A percentile compares a stretch with the other conserved stretches of the same genome.
phyloP scores from a whole-genome alignment of 2,113 vertebrate genomes.

The Theristicus caerulescens region DNA sequence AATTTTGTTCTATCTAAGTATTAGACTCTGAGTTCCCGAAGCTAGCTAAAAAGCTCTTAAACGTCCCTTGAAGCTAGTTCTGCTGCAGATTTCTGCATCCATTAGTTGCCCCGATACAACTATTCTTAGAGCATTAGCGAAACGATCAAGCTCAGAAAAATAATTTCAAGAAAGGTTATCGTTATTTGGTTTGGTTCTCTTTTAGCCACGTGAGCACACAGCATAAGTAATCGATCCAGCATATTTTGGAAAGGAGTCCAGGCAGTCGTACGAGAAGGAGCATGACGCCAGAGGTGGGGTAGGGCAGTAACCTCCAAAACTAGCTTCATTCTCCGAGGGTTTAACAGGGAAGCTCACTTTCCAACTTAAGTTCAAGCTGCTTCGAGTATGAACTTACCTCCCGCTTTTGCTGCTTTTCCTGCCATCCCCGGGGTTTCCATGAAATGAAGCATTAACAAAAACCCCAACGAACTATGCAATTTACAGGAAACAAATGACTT shows the following conservation, averaged over 20 bases:
- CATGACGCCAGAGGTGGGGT: neutral
- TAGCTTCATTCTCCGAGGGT: neutral
- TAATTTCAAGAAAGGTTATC: neutral
- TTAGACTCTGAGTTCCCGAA: neutral
- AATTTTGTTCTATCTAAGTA: neutral
- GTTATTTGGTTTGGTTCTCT: neutral
- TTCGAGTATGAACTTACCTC: neutral
- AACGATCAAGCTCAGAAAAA: neutral
- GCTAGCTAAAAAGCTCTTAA: slow-evolving; percentile 7
- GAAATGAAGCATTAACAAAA: neutral
- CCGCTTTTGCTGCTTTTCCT: neutral
- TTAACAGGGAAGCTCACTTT: neutral
- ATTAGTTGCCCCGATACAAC: neutral
- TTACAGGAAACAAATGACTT: slow-evolving; percentile 33
- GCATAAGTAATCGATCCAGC: neutral
- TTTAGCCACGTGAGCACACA: neutral
- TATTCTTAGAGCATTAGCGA: neutral
- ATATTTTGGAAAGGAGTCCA: neutral
- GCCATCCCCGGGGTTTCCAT: neutral
- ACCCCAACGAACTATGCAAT: neutral
- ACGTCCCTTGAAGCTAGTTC: neutral
- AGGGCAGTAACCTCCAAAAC: neutral
- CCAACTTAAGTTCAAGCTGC: neutral
- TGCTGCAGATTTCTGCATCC: neutral
- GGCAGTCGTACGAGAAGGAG: neutral